Evolutionary conservation across 1,140 invertebrate species (phyloP).

Genomic region (Anthonomus grandis): DNA sequence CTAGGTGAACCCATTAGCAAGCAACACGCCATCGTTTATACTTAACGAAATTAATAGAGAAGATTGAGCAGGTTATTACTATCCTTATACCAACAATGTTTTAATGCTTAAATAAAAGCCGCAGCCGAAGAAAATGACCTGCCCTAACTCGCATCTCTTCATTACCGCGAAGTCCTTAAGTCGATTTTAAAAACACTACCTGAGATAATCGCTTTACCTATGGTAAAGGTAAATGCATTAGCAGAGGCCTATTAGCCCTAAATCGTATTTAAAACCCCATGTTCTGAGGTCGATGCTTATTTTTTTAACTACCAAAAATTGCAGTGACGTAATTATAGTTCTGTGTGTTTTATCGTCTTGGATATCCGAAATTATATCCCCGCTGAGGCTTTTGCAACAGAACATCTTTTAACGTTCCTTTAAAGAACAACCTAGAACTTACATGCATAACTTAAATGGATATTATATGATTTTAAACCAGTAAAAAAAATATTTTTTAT

Average conservation of each 20-base stretch:
- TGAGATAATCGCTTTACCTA: not conserved
- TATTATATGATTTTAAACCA: too few species aligned
- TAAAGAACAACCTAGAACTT: too few species aligned
- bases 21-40: too few species aligned
- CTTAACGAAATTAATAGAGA: too few species aligned
- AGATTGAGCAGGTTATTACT: too few species aligned
- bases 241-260: too few species aligned
- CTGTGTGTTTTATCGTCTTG: slow-evolving; percentile 4
- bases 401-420: not conserved
- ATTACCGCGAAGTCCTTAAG: slow-evolving; percentile 1
- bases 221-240: not conserved
- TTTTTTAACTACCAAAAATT: slow-evolving; percentile 3
- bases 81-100: slow-evolving; percentile 4
- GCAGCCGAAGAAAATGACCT: not conserved
- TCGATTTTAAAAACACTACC: slow-evolving; percentile 7
- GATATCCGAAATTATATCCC: not conserved
- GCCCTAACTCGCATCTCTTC: not conserved
- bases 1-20: too few species aligned
- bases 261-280: not conserved
- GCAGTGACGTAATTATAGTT: not conserved
- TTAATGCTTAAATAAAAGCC: slow-evolving; percentile 1
- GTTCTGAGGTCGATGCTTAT: not conserved
- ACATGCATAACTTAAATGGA: too few species aligned
- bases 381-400: too few species aligned
- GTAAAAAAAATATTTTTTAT: too few species aligned